A percentile compares a stretch with the other conserved stretches of the same genome.
Conservation (phyloP, 2,113 vertebrate species). For the Nipponia nippon region DNA sequence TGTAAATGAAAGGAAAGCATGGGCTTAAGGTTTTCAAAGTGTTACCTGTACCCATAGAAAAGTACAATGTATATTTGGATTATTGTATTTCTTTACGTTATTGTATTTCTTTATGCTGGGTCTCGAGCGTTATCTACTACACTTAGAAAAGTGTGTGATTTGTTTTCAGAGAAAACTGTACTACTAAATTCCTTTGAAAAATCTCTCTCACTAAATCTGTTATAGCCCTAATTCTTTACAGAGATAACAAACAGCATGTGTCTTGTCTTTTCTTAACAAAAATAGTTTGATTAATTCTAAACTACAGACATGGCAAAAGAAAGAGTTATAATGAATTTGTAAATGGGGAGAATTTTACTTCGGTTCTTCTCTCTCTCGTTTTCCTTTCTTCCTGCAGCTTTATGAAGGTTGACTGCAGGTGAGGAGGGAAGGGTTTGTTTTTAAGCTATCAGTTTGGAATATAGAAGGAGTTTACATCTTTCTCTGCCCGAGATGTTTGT, state of each 20-base stretch:
- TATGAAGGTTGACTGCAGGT: not conserved
- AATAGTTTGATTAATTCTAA: not conserved
- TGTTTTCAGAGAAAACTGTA: not conserved
- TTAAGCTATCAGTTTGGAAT: not conserved
- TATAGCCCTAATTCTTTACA: not conserved
- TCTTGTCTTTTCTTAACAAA: not conserved
- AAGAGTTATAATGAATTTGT: not conserved
- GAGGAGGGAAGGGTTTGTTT: not conserved
- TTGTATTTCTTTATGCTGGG: not conserved
- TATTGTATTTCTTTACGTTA: not conserved
- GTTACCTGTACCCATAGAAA: not conserved
- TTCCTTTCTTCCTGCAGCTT: not conserved
- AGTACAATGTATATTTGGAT: not conserved
- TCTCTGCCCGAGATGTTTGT: not conserved
- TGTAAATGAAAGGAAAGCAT: not conserved
- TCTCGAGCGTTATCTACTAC: not conserved
- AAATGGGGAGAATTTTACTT: not conserved
- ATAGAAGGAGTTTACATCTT: not conserved
- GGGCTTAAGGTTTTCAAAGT: not conserved
- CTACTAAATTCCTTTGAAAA: conserved; percentile 20
- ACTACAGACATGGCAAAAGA: not conserved
- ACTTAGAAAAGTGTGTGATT: not conserved
- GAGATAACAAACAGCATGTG: not conserved
- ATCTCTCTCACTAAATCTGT: not conserved
- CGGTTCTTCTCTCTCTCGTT: too few species aligned